A percentile compares a stretch with the other conserved stretches of the same genome.
phyloP scores from a whole-genome alignment of 1,140 invertebrate species.

The Heliothis virescens region DNA sequence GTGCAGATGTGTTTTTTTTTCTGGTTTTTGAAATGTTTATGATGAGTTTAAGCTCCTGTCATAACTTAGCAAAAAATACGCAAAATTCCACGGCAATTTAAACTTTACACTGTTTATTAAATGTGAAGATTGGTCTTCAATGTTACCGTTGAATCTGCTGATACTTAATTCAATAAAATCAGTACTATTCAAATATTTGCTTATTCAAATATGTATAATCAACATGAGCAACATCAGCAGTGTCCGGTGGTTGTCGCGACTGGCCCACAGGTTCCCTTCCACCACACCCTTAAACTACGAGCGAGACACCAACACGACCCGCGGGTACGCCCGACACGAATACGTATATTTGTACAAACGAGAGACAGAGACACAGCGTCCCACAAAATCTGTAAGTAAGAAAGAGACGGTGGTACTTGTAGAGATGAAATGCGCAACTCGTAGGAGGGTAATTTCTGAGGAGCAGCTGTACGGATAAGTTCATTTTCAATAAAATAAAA shows the following conservation, averaged over 20 bases:
- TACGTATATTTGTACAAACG: conserved; percentile 24
- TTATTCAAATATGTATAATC: background rate
- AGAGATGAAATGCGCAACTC: conserved; percentile 63
- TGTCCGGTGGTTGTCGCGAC: background rate
- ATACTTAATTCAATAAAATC: background rate
- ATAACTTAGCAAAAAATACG: background rate
- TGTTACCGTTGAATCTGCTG: background rate
- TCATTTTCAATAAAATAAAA: conserved; percentile 72
- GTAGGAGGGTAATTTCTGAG: conserved; percentile 58
- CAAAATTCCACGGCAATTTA: no score
- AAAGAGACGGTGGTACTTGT: conserved; percentile 52
- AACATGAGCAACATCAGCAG: conserved; percentile 33
- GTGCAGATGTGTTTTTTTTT: conserved; percentile 39
- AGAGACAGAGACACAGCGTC: conserved; percentile 3
- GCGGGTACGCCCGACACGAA: conserved; percentile 9
- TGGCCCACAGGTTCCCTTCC: conserved; percentile 13
- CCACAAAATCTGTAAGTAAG: conserved; percentile 40
- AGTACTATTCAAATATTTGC: no score
- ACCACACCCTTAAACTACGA: conserved; percentile 29
- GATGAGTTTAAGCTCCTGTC: background rate
- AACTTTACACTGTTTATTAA: background rate
- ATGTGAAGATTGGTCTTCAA: background rate
- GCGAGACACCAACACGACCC: conserved; percentile 1
- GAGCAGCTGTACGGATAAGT: conserved; percentile 65
- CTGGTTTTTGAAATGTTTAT: background rate